A percentile compares a stretch with the other conserved stretches of the same genome.
Evolutionary conservation across 2,797 vertebrate genomes (phyloP).

Genomic region (Acanthiza pusilla): DNA sequence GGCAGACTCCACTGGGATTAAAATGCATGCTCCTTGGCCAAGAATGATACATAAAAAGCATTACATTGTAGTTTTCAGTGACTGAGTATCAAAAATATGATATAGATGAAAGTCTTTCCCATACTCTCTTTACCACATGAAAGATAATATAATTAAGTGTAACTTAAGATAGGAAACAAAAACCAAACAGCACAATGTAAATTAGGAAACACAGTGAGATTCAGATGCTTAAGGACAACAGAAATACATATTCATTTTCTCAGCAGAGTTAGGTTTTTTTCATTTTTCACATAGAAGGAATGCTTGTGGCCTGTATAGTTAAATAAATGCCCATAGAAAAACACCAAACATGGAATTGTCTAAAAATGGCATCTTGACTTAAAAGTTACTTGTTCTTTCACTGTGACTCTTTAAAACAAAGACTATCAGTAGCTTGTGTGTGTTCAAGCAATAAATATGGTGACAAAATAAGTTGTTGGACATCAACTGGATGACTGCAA

Average conservation of each 20-base stretch:
- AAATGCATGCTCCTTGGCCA: not conserved
- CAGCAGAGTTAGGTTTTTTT: not conserved
- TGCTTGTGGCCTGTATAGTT: not conserved
- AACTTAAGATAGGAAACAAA: not conserved
- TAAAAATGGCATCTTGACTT: not conserved
- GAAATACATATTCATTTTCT: not conserved
- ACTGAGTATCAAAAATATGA: not conserved
- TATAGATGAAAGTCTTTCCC: not conserved
- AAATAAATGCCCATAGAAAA: not conserved
- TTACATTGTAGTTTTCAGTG: not conserved
- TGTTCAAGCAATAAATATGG: not conserved
- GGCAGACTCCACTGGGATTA: not conserved
- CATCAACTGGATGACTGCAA: not conserved
- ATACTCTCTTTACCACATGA: not conserved
- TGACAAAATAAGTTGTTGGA: not conserved
- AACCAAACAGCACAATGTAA: not conserved
- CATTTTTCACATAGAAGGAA: not conserved
- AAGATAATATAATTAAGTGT: not conserved
- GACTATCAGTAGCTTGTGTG: not conserved
- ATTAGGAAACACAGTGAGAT: not conserved
- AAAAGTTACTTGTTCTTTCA: not conserved
- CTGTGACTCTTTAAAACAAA: not conserved
- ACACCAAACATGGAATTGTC: not conserved
- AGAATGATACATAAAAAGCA: not conserved
- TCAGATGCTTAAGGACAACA: not conserved